Conservation (phyloP, 1,140 invertebrate species). For the Coenobita brevimanus region DNA sequence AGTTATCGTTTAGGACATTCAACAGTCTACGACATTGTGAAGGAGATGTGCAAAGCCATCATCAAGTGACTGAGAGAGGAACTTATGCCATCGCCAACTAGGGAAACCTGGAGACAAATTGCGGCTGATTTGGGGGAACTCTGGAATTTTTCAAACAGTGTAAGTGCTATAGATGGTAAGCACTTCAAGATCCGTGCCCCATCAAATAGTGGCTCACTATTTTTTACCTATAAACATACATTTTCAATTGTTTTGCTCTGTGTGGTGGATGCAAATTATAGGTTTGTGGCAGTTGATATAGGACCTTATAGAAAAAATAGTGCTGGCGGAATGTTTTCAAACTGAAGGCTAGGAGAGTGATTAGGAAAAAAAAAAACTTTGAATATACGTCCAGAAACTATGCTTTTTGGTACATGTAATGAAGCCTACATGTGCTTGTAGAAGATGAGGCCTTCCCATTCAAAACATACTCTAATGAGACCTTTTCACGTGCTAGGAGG, state of each 20-base stretch:
- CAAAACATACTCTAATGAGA: no score
- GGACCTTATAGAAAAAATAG: neutral
- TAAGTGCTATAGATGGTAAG: slow-evolving; percentile 33
- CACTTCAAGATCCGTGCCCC: slow-evolving; percentile 23
- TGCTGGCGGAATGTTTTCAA: slow-evolving; percentile 6
- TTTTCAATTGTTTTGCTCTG: slow-evolving; percentile 34
- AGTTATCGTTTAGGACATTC: slow-evolving; percentile 32
- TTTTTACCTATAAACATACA: slow-evolving; percentile 34
- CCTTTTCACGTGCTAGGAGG: no score
- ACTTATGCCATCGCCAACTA: slow-evolving; percentile 31
- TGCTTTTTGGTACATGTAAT: neutral
- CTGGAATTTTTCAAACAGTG: slow-evolving; percentile 22
- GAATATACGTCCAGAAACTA: slow-evolving; percentile 4
- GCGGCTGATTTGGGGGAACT: slow-evolving; percentile 25
- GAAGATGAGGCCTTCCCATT: slow-evolving; percentile 1
- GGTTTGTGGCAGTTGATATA: slow-evolving; percentile 21
- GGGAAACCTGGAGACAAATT: slow-evolving; percentile 17
- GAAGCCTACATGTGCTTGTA: neutral
- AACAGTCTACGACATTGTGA: no score
- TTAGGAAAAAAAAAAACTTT: neutral
- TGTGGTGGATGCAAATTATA: slow-evolving; percentile 31
- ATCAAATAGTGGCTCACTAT: slow-evolving; percentile 29
- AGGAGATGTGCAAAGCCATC: slow-evolving; percentile 5
- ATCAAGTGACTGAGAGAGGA: slow-evolving; percentile 12
- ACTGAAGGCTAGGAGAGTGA: neutral